Evolutionary conservation across 1,140 invertebrate genomes (phyloP), one percentile per base, ranked within the genome.

Genomic region (Lasioglossum baleicum): DNA sequence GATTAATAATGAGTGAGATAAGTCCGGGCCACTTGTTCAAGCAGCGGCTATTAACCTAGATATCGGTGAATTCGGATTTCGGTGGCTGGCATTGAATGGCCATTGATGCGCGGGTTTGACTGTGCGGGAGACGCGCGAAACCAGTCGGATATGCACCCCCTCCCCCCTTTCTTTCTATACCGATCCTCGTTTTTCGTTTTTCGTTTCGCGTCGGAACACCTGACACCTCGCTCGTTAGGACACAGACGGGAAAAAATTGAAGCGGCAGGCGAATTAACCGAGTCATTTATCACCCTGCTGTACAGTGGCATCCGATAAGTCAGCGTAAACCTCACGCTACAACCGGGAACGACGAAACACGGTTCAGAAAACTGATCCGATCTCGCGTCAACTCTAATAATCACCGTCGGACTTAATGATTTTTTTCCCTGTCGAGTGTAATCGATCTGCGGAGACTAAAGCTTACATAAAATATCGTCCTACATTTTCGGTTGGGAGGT

Each of bases 401-500:
- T 67, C 65, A 31, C 15, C 44, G 17, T 20, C 13, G 13, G 71
- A 17, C 61, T 51, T 74, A 80, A 75, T 58, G 71, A 80, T 75
- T 79, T 73, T 70, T 70, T 26, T 79, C 67, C 66, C 73, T 42
- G 31, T 42, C 40, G 20, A 35, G 40, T 66, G 61, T 58, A 58
- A 66, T 65, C 70, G 61, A 73, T 35, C 51, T 58, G 61, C 56
- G 15, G 51, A 22, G 53, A 7, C 48, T 7, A 44, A 53, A 53
- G 58, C 53, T 51, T 74, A 26, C 42, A 53, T 42, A 11, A 22
- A 35, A 35, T 35, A 35, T 35, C 35, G 35, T 35, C 5, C 35
- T 17, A 17, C 13, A 15, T 15, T 53, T 15, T 15, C 51, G 15
- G 51, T 5, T 15, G 5, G 5, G 51, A 53, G 13, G 13, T 6